Evolutionary conservation across 2,797 vertebrate species (phyloP).

Genomic region (Avahi laniger): DNA sequence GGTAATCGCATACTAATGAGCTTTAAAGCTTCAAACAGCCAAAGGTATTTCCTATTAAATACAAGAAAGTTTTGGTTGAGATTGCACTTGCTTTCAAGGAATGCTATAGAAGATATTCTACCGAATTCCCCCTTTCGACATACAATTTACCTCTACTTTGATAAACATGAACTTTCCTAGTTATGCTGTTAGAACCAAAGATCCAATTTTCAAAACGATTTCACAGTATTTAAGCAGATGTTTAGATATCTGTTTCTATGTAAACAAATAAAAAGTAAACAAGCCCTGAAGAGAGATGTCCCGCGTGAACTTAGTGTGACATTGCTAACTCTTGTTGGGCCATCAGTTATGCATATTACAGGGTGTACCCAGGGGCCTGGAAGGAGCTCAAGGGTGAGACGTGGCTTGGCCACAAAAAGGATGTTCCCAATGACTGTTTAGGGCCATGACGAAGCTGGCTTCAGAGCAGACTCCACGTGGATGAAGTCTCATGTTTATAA

Average conservation of each 20-base stretch:
- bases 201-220: conserved; percentile 22
- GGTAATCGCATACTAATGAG: background rate
- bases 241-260: conserved; percentile 55
- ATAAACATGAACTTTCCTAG: conserved; percentile 42
- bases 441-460: background rate
- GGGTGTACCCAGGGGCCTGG: background rate
- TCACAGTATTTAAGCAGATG: conserved; percentile 50
- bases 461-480: background rate
- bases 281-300: background rate
- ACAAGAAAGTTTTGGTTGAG: conserved; percentile 13
- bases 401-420: background rate
- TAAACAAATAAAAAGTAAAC: conserved; percentile 52
- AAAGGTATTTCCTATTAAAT: conserved; percentile 20
- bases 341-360: background rate
- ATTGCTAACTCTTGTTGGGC: background rate
- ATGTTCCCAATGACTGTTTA: background rate
- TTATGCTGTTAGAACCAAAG: conserved; percentile 14
- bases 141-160: background rate
- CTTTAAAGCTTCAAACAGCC: conserved; percentile 13
- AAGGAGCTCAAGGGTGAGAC: background rate
- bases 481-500: background rate
- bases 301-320: background rate
- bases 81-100: conserved; percentile 4
- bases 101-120: background rate
- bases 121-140: background rate